A percentile compares a stretch with the other conserved stretches of the same genome.
Conservation (phyloP, 1,140 invertebrate genomes). For the Copidosoma floridanum region DNA sequence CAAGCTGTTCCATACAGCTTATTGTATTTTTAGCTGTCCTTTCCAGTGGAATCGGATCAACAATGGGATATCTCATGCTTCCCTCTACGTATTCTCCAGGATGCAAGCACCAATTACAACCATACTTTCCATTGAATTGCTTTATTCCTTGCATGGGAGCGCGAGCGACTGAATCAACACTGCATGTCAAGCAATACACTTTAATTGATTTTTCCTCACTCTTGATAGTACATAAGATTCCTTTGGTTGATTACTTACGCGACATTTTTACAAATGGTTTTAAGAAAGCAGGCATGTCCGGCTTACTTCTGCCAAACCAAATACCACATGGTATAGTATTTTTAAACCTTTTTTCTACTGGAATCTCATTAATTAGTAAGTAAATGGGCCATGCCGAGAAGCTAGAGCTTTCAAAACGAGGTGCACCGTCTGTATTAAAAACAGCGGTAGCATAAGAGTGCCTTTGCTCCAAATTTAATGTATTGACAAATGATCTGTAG, state of each 20-base stretch:
- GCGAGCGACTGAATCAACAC: slow-evolving; percentile 1
- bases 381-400: slow-evolving; percentile 14
- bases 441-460: neutral
- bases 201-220: neutral
- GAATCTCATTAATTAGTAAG: slow-evolving; percentile 9
- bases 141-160: slow-evolving; percentile 14
- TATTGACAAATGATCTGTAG: neutral
- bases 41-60: no score
- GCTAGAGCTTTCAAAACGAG: neutral
- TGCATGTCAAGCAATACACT: neutral
- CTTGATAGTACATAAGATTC: slow-evolving; percentile 1
- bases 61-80: neutral
- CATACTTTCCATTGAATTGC: neutral
- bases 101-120: slow-evolving; percentile 8
- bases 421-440: slow-evolving; percentile 19
- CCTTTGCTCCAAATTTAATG: neutral
- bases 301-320: slow-evolving; percentile 11
- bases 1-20: neutral
- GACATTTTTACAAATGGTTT: slow-evolving; percentile 3
- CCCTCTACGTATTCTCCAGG: neutral
- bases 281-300: slow-evolving; percentile 11
- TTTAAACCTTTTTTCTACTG: neutral
- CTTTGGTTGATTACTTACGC: neutral
- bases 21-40: neutral
- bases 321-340: slow-evolving; percentile 1